Percentiles rank a stretch among this genome's conserved stretches.
Conservation (phyloP, 1,140 invertebrate genomes). For the Thereuonema tuberculata region DNA sequence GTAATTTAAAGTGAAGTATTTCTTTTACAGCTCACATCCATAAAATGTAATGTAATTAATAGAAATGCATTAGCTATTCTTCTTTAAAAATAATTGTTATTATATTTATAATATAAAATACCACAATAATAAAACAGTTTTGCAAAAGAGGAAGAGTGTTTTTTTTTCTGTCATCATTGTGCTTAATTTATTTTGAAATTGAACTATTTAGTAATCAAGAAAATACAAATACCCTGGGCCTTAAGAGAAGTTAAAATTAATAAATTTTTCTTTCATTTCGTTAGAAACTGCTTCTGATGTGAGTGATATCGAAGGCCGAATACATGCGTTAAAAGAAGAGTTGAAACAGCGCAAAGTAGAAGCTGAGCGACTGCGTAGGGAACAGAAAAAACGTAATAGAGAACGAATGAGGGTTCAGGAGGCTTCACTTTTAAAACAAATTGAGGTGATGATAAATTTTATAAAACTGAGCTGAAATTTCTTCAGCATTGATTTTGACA, state of each 20-base stretch:
- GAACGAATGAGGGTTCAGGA: slow-evolving; percentile 39
- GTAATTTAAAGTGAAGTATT: too few species aligned
- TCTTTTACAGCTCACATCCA: too few species aligned
- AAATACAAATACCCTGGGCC: too few species aligned
- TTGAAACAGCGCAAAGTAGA: slow-evolving; percentile 35
- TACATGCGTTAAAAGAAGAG: slow-evolving; percentile 38
- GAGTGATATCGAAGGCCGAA: slow-evolving; percentile 39
- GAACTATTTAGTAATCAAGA: too few species aligned
- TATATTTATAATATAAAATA: too few species aligned
- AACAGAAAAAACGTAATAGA: slow-evolving; percentile 33
- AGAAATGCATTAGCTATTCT: too few species aligned
- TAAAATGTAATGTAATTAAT: too few species aligned
- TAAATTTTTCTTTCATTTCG: not conserved
- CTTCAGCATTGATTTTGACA: not conserved
- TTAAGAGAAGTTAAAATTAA: too few species aligned
- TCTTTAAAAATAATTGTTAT: too few species aligned
- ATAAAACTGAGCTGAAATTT: slow-evolving; percentile 1
- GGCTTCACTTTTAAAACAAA: slow-evolving; percentile 38
- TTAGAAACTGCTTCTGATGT: slow-evolving; percentile 39
- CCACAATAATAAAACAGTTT: too few species aligned
- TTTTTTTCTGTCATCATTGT: not conserved
- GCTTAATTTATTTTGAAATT: not conserved
- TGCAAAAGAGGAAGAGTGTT: too few species aligned
- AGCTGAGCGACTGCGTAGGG: slow-evolving; percentile 35
- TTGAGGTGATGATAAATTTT: too few species aligned